Conservation (phyloP, 1,140 invertebrate genomes). For the Diorhabda elongata region DNA sequence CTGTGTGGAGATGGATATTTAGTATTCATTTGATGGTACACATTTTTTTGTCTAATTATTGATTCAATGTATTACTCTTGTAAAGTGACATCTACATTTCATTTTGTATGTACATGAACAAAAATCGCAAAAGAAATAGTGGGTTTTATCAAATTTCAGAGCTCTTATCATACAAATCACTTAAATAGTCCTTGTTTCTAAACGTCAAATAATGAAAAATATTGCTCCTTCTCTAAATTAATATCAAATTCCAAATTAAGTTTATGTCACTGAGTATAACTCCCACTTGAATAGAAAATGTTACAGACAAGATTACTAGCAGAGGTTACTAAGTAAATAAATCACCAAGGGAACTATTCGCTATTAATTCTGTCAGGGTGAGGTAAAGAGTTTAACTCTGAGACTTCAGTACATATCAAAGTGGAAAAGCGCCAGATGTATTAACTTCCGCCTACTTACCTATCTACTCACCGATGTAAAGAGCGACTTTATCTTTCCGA, state of each 20-base stretch:
- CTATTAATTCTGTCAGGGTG: not conserved
- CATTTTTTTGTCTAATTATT: no score
- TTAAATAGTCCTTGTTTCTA: no score
- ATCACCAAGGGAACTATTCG: not conserved
- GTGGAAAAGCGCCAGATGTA: not conserved
- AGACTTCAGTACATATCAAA: not conserved
- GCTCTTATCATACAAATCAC: no score
- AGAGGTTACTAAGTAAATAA: not conserved
- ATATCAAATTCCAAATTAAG: not conserved
- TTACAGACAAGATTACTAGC: not conserved
- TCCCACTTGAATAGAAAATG: not conserved
- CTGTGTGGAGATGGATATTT: no score
- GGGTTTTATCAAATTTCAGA: no score
- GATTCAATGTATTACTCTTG: no score
- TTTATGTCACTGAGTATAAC: not conserved
- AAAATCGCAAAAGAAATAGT: no score
- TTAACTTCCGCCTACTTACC: conserved; percentile 1
- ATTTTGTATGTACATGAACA: no score
- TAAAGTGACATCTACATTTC: no score
- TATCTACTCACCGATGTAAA: not conserved
- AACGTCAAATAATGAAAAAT: no score
- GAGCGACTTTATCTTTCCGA: not conserved
- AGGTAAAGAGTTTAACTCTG: not conserved
- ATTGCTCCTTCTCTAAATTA: no score
- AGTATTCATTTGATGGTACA: no score